phyloP scores from a whole-genome alignment of 2,888 invertebrate species.

The Acleris emargana region DNA sequence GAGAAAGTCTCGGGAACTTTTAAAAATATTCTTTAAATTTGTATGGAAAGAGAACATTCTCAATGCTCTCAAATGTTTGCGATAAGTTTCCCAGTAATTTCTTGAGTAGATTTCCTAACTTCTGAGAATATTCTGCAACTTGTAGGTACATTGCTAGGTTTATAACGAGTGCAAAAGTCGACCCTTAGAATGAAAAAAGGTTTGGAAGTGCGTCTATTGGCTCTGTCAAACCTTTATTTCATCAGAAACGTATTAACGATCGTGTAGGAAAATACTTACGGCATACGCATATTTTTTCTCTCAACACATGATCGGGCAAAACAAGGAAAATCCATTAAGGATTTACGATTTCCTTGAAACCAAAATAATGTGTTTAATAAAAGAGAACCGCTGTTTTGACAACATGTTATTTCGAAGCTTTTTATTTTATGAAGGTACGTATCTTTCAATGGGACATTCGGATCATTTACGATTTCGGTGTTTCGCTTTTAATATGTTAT shows the following conservation, averaged over 20 bases:
- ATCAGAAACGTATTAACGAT: constrained; percentile 12
- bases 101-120: no score
- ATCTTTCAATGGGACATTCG: constrained; percentile 23
- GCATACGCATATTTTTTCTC: constrained; percentile 30
- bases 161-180: no score
- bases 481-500: constrained; percentile 23
- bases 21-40: no score
- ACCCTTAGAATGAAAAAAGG: no score
- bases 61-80: no score
- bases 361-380: constrained; percentile 50
- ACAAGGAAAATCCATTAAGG: constrained; percentile 57
- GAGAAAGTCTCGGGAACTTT: no score
- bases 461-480: constrained; percentile 23
- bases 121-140: no score
- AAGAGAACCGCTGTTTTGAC: constrained; percentile 40
- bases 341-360: constrained; percentile 57
- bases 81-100: no score
- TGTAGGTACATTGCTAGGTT: no score
- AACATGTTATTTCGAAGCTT: constrained; percentile 24
- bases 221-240: constrained; percentile 10
- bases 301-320: constrained; percentile 38
- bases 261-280: constrained; percentile 25
- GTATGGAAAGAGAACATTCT: no score
- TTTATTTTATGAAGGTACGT: constrained; percentile 30
- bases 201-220: not conserved